These are phyloP conservation scores for Colletes gigas DNA, from an alignment of 1,140 invertebrate species.

Conservation along the genomic window DNA sequence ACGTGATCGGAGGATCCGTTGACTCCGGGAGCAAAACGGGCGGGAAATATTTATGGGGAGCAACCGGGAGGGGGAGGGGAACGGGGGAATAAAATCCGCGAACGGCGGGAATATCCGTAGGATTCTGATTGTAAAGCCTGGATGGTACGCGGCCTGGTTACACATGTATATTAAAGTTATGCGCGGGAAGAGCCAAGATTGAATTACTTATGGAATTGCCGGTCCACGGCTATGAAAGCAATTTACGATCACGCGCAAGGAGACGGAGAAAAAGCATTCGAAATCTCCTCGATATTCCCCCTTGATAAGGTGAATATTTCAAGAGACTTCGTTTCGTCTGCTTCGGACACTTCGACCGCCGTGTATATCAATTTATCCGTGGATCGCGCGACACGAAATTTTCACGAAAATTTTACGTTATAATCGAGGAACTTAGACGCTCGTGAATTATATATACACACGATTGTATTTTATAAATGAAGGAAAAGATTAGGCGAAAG, in stretches of 20 bases:
- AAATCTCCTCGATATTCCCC: constrained; percentile 58
- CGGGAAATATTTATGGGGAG: constrained; percentile 30
- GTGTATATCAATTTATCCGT: constrained; percentile 42
- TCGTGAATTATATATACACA: constrained; percentile 14
- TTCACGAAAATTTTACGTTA: constrained; percentile 15
- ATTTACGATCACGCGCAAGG: constrained; percentile 64
- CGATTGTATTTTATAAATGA: constrained; percentile 20
- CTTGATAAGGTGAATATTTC: constrained; percentile 55
- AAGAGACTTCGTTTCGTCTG: neutral
- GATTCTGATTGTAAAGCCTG: constrained; percentile 22
- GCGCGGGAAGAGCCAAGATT: constrained; percentile 68
- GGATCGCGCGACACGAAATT: constrained; percentile 20
- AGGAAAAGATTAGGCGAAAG: neutral
- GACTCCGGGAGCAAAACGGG: neutral
- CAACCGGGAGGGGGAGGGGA: too few relatives aligned
- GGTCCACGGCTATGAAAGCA: constrained; percentile 62
- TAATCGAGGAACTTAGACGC: constrained; percentile 8
- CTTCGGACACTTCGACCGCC: neutral
- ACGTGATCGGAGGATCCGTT: neutral
- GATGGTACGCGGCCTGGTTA: neutral
- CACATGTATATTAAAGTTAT: constrained; percentile 52
- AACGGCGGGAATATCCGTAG: neutral
- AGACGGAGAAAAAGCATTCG: constrained; percentile 63
- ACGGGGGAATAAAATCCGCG: constrained; percentile 4
- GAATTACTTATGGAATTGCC: constrained; percentile 73